Conservation (phyloP, 2,113 vertebrate genomes). For the Tichodroma muraria region DNA sequence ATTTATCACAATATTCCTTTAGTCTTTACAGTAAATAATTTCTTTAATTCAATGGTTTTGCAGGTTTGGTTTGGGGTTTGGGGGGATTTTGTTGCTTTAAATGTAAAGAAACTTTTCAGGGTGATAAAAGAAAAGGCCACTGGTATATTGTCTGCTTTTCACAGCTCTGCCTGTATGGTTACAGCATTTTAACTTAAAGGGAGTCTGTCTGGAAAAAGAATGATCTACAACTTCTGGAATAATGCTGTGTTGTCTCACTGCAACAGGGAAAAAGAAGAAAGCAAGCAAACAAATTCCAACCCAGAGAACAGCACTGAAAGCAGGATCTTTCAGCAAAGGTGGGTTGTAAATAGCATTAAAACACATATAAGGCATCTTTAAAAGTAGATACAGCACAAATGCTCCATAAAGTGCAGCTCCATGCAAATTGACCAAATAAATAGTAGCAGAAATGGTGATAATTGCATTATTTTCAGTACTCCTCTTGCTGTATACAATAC, state of each 20-base stretch:
- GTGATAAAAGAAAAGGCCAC: not conserved
- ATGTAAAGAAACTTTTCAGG: not conserved
- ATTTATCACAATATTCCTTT: not conserved
- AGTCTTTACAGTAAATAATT: not conserved
- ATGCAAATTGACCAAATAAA: not conserved
- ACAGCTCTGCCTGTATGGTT: not conserved
- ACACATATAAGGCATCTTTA: not conserved
- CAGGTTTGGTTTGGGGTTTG: accelerated
- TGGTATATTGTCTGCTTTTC: not conserved
- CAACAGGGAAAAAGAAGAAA: not conserved
- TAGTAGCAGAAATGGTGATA: not conserved
- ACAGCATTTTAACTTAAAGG: not conserved
- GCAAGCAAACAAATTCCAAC: not conserved
- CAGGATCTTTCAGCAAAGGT: not conserved
- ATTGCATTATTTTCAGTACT: not conserved
- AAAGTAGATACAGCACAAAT: not conserved
- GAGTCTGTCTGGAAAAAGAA: not conserved
- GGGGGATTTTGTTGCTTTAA: not conserved
- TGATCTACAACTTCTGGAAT: not conserved
- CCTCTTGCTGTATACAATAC: not conserved
- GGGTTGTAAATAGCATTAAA: not conserved
- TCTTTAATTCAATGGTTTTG: not conserved
- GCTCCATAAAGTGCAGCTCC: not conserved
- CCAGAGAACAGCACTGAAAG: not conserved
- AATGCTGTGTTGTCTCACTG: not conserved